Evolutionary conservation across 2,888 invertebrate genomes (phyloP), one percentile per base, ranked within the genome.

Genomic region (Saturnia japonica): DNA sequence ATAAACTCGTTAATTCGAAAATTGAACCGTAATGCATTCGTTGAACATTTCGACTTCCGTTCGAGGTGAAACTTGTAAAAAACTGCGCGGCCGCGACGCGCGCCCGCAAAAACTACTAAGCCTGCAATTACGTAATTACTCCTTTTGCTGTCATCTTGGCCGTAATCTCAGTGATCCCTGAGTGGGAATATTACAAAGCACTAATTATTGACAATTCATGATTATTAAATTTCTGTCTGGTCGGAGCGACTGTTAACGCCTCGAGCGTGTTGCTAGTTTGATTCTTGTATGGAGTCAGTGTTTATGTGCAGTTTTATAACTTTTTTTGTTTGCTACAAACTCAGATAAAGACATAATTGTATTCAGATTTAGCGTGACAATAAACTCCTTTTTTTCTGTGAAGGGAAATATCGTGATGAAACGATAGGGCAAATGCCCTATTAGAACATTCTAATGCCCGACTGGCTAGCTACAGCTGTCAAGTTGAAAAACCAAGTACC

Each of bases 41-140:
- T 68, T 71, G 72, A 68, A 74, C 71, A 71, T 74, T 70, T 69
- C 68, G 67, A 67, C 71, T 74, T 74, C 74, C 74, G 72, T 70
- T 70, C 62, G 62, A 22, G 16, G 45, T 70, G 68, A 43, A 67
- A 62, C 69, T 69, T 71, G 47, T 14, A 74, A 71, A 66, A 64
- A 64, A 64, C 12, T 19, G 40, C 64, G 19, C 64, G 64, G 9
- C 40, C 64, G 64, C 64, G 64, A 64, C 40, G 34, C 40, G n/a
- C 34, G 34, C 40, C 40, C 34, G 64, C 19, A 64, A 40, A 64
- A 40, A 64, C n/a, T 8, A 9, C 64, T 40, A 64, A 64, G 40
- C 19, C 64, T 64, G n/a, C n/a, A 64, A 64, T 64, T 64, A 64
- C 40, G 40, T 64, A 64, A 64, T 64, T 40, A 40, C 40, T n/a